These are phyloP conservation scores for Anarsia innoxiella DNA, from an alignment of 2,888 invertebrate species.

Conservation along the genomic window DNA sequence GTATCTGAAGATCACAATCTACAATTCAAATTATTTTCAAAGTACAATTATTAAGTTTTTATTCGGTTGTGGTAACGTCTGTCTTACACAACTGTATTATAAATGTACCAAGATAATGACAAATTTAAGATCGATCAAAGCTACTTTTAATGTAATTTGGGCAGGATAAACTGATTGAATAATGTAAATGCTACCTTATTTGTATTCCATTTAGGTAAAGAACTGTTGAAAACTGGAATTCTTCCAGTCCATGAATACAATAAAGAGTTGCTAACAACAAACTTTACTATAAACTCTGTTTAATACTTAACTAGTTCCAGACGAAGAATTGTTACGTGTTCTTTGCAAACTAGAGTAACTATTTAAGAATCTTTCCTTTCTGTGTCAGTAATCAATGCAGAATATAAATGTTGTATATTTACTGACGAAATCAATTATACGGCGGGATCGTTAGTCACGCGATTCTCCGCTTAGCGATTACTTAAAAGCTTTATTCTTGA, in stretches of 20 bases:
- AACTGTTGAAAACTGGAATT: constrained; percentile 11
- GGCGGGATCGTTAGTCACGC: constrained; percentile 31
- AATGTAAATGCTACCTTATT: constrained; percentile 4
- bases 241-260: constrained; percentile 30
- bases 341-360: constrained; percentile 28
- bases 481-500: constrained; percentile 18
- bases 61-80: too few relatives aligned
- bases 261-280: constrained; percentile 31
- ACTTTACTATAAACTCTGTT: constrained; percentile 35
- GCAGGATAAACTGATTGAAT: constrained; percentile 7
- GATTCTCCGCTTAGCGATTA: constrained; percentile 32
- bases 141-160: background rate
- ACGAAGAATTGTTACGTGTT: constrained; percentile 34
- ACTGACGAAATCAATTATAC: constrained; percentile 25
- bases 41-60: too few relatives aligned
- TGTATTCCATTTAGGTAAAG: constrained; percentile 7
- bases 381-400: background rate
- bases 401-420: constrained; percentile 17
- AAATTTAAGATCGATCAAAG: too few relatives aligned
- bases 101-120: too few relatives aligned
- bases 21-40: background rate
- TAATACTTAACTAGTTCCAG: constrained; percentile 31
- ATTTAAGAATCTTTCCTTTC: constrained; percentile 11
- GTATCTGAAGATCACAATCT: background rate
- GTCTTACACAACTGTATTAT: too few relatives aligned